Evolutionary conservation across 2,888 invertebrate genomes (phyloP), one percentile per base, ranked within the genome.

Genomic region (Macrosiphum euphorbiae): DNA sequence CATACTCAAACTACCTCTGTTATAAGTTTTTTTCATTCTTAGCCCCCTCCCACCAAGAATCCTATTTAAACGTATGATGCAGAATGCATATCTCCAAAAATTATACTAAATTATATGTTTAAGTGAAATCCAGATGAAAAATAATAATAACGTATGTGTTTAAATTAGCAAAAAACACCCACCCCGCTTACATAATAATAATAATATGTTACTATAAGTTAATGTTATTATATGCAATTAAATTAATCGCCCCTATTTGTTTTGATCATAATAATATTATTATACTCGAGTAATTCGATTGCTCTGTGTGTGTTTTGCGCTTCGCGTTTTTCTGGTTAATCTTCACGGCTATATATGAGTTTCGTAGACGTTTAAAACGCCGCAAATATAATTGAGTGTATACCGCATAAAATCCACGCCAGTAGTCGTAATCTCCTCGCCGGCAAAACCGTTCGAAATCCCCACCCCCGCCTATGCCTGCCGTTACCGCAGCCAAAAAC

Each of bases 371-470:
- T 78, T 35, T 20, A 35, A 35, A 58, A 58, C 5, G 28, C 58
- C 88, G 88, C 50, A 88, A 88, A 50, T 55, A 88, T 88, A 52
- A 52, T 52, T 52, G n/a, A 52, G 50, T 52, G 47, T 86, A 47
- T 86, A 50, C 86, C 86, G 86, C 86, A 47, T 86, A 86, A 47
- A 50, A 78, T 78, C 78, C 35, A 78, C 35, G 78, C 20, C 78
- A 78, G 47, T 20, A 28, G 13, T 28, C 13, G 28, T 86, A 86
- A 86, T 86, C 86, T 28, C 47, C 28, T 86, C 86, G 44, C 86
- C 28, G n/a, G 28, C 35, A 52, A 52, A 52, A 88, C 88, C 24
- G 88, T 88, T 35, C 88, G 35, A 52, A 88, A 52, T 11, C 8
- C 13, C 35, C 10, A 20, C 8, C 20, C 35, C 35, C 8, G 4